Base-by-base conservation (phyloP, 2,888 invertebrate genomes). In the Sinodicranocentrus sp. region DNA sequence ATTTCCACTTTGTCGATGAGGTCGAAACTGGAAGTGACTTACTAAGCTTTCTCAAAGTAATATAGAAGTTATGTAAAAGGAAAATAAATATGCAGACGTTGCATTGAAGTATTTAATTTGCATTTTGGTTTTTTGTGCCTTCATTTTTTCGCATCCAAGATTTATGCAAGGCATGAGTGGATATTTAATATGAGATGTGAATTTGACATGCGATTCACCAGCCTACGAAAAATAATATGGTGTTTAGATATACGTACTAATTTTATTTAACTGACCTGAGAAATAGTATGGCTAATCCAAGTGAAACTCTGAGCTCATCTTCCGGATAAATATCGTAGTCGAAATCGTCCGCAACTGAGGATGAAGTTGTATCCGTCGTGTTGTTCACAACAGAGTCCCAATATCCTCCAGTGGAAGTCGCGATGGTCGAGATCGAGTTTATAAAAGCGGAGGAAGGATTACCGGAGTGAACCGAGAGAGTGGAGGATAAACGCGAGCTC, bases 21-120 rank as follows among this genome's bases (percentile, higher is more conserved):
- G 43, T 39, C 17, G 39, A 57, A 48, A 48, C 48, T 48, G 48
- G 17, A 48, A 48, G 90, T 95, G 96, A n/a, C n/a, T n/a, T n/a
- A n/a, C n/a, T n/a, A n/a, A n/a, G n/a, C n/a, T n/a, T n/a, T n/a
- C n/a, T n/a, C n/a, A n/a, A n/a, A n/a, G n/a, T n/a, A n/a, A n/a
- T n/a, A n/a, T n/a, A n/a, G n/a, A n/a, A n/a, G n/a, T n/a, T n/a
- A n/a, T n/a, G n/a, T n/a, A n/a, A n/a, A n/a, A n/a, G n/a, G n/a
- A n/a, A n/a, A n/a, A n/a, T n/a, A n/a, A n/a, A n/a, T n/a, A n/a
- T n/a, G n/a, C n/a, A n/a, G n/a, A n/a, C n/a, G n/a, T n/a, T n/a
- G n/a, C n/a, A n/a, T n/a, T n/a, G n/a, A n/a, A n/a, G n/a, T n/a
- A n/a, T n/a, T n/a, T n/a, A n/a, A n/a, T n/a, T n/a, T n/a, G n/a